Evolutionary conservation across 2,113 vertebrate genomes (phyloP).

Genomic region (Ictalurus punctatus): DNA sequence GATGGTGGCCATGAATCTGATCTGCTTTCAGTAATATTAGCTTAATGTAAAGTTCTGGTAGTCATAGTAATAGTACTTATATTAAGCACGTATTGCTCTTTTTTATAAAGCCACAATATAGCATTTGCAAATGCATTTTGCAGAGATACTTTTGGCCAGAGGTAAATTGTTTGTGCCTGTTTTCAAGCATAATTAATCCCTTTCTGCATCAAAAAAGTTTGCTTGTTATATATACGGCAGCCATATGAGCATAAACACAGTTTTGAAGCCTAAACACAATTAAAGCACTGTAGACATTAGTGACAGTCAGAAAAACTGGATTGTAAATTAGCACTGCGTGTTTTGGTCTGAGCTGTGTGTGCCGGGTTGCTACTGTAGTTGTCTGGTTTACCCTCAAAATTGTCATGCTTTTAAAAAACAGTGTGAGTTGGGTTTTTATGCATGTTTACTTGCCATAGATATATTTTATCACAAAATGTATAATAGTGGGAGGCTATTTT

Average conservation of each 20-base stretch:
- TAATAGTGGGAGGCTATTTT: background rate
- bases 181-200: background rate
- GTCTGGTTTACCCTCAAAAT: background rate
- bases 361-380: background rate
- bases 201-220: background rate
- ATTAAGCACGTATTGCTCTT: background rate
- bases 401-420: too few relatives aligned
- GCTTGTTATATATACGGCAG: background rate
- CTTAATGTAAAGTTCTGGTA: background rate
- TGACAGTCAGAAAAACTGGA: background rate
- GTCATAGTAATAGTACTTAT: background rate
- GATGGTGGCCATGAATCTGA: slow-evolving; percentile 9
- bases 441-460: too few relatives aligned
- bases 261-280: background rate
- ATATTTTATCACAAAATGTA: background rate
- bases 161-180: background rate
- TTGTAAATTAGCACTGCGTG: background rate
- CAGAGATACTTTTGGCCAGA: background rate
- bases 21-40: background rate
- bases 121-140: background rate
- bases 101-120: background rate
- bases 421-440: too few relatives aligned
- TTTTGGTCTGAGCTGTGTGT: too few relatives aligned
- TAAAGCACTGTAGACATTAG: background rate
- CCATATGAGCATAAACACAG: background rate